Evolutionary conservation across 2,888 invertebrate species (phyloP), one percentile per base, ranked within the genome.

Genomic region (Alviniconcha strummeri): DNA sequence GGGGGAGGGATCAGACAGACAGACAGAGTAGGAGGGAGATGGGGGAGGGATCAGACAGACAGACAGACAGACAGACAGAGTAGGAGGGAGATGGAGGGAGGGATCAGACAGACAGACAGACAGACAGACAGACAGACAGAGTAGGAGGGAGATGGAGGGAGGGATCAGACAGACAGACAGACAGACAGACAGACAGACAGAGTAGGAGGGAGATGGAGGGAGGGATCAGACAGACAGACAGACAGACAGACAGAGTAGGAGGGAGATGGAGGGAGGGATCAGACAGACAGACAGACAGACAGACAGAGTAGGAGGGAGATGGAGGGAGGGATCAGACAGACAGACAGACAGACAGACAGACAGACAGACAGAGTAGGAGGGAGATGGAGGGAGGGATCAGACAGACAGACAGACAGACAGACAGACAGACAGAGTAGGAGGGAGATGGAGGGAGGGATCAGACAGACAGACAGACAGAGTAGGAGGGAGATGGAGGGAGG

Each of bases 31-130:
- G 60, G 9, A 36, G 15, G 13, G 52, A 83, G 52, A 74, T 36
- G 60, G 5, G 60, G 2, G 19, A 7, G n/a, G 19, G 17, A 7
- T 56, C n/a, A 76, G 17, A 76, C n/a, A 76, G 56, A 76, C 36
- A 76, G 6, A 76, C 56, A n/a, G n/a, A 76, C 36, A 76, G 13
- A 76, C n/a, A 76, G n/a, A 56, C 36, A 76, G 13, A 60, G 60
- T 60, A 11, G 11, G 8, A 60, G 60, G 11, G 11, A 60, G 60
- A 60, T 60, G 8, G 60, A 60, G 60, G 11, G 60, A 11, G 11
- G 60, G 11, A 11, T 60, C 8, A 60, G n/a, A n/a, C n/a, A 69
- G 69, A 69, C 5, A 69, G 69, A 69, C 11, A 69, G 69, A 69
- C 11, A 69, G 69, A 69, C 5, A 69, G 69, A 17, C 11, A 69